Conservation (phyloP, 2,797 vertebrate genomes). For the Darevskia mixta region DNA sequence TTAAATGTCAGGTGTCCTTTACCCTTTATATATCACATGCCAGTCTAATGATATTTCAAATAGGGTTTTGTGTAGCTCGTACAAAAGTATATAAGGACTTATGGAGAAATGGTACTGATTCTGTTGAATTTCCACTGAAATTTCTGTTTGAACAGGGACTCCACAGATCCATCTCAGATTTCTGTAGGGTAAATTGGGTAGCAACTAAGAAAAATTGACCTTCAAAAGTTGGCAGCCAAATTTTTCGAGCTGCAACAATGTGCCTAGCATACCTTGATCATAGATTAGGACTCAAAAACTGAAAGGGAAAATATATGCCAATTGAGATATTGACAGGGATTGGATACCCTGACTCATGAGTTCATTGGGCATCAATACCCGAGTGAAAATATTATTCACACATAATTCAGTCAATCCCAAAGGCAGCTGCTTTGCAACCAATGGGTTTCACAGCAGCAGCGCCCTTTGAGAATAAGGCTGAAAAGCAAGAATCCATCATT, state of each 20-base stretch:
- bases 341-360: no score
- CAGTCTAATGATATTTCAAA: no score
- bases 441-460: not conserved
- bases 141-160: not conserved
- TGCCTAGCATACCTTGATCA: no score
- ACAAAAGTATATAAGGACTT: not conserved
- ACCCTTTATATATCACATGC: no score
- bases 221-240: not conserved
- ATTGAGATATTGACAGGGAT: no score
- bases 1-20: no score
- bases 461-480: slow-evolving; percentile 5
- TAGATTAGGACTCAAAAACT: not conserved
- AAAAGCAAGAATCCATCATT: not conserved
- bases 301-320: not conserved
- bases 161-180: no score
- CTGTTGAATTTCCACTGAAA: not conserved
- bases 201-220: no score
- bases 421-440: not conserved
- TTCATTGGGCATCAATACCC: not conserved
- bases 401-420: not conserved
- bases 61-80: not conserved
- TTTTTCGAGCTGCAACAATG: not conserved
- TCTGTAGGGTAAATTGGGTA: no score
- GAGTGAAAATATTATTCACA: not conserved
- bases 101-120: not conserved